Evolutionary conservation across 1,140 invertebrate species (phyloP).

Genomic region (Asbolus verrucosus): DNA sequence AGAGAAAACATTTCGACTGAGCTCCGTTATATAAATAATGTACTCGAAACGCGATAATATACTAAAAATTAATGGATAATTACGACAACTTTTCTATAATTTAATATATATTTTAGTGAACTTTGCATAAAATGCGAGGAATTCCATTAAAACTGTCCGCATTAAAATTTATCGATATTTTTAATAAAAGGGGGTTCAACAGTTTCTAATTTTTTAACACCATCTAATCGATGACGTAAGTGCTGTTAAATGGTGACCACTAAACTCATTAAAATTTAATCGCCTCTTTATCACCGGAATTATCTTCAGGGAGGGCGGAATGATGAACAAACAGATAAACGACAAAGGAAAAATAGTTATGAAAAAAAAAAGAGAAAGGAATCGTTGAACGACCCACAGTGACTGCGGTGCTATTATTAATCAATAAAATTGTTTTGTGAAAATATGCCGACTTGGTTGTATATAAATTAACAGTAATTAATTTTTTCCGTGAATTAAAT

Average conservation of each 20-base stretch:
- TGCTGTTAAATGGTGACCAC: constrained; percentile 4
- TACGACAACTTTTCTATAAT: constrained; percentile 28
- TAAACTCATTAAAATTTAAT: constrained; percentile 26
- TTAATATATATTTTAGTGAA: constrained; percentile 11
- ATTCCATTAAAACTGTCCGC: constrained; percentile 29
- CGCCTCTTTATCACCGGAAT: constrained; percentile 18
- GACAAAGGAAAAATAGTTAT: too few species aligned
- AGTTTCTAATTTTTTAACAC: constrained; percentile 37
- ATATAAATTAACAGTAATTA: too few species aligned
- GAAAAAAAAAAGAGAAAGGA: too few species aligned
- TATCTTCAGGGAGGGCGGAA: neutral
- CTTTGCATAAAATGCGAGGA: constrained; percentile 17
- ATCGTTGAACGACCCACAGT: too few species aligned
- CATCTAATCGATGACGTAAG: constrained; percentile 17
- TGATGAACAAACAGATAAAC: neutral
- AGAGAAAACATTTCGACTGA: constrained; percentile 30
- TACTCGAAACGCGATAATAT: constrained; percentile 19
- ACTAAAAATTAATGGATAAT: constrained; percentile 38
- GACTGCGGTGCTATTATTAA: too few species aligned
- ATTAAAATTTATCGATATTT: constrained; percentile 20
- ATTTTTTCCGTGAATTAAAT: too few species aligned
- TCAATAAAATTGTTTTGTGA: too few species aligned
- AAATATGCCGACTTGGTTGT: too few species aligned
- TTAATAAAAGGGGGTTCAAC: constrained; percentile 21
- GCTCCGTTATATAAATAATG: constrained; percentile 26